These are phyloP conservation scores for Sinocyclocheilus anshuiensis DNA, from an alignment of 2,113 vertebrate species.

Conservation along the genomic window DNA sequence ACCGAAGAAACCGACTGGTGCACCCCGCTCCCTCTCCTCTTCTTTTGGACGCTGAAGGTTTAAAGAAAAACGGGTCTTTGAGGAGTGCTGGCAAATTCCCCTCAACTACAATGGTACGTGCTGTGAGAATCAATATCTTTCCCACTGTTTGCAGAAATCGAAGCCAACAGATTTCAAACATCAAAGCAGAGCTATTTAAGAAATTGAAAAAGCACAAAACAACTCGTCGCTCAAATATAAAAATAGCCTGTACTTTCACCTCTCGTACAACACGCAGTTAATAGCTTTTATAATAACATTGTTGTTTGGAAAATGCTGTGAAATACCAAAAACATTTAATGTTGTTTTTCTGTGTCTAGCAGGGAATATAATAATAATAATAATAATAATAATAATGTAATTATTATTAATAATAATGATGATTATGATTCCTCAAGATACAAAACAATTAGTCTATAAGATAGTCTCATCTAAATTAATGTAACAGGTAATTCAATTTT, in stretches of 20 bases:
- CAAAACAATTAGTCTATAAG: not conserved
- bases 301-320: not conserved
- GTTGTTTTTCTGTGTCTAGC: not conserved
- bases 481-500: not conserved
- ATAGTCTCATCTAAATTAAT: not conserved
- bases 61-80: conserved; percentile 83
- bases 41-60: conserved; percentile 74
- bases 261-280: too few species aligned
- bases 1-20: conserved; percentile 73
- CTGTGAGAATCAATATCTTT: conserved; percentile 76
- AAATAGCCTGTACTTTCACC: not conserved
- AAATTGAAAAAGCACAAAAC: not conserved
- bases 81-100: conserved; percentile 79
- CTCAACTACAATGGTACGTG: conserved; percentile 84
- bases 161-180: conserved; percentile 20
- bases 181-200: not conserved
- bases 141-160: conserved; percentile 49
- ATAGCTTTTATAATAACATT: not conserved
- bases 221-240: not conserved
- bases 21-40: conserved; percentile 68
- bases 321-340: not conserved
- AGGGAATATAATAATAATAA: not conserved
- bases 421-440: not conserved
- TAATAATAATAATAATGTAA: not conserved
- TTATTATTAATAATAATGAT: not conserved